phyloP scores from a whole-genome alignment of 1,140 invertebrate species.

The Xylocopa sonorina region DNA sequence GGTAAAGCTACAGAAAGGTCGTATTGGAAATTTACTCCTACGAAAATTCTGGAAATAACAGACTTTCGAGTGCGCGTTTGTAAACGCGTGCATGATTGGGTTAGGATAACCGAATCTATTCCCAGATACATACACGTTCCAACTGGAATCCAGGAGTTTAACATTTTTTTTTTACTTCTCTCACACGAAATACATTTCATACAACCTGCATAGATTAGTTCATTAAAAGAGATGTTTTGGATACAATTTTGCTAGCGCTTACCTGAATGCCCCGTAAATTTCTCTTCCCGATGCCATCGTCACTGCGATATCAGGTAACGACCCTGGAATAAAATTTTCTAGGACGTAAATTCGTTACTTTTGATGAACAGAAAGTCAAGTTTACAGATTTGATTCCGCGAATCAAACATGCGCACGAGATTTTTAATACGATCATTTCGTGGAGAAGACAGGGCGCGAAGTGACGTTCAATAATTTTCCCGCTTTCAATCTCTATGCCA shows the following conservation, averaged over 20 bases:
- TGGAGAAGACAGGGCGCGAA: neutral
- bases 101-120: slow-evolving; percentile 1
- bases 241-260: neutral
- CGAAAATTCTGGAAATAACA: slow-evolving; percentile 44
- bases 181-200: neutral
- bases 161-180: no score
- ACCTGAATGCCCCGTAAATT: slow-evolving; percentile 74
- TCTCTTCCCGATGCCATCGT: slow-evolving; percentile 74
- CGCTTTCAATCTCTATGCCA: neutral
- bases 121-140: neutral
- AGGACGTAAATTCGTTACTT: slow-evolving; percentile 20
- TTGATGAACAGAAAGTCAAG: neutral
- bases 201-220: no score
- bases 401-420: neutral
- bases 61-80: neutral
- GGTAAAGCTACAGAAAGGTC: slow-evolving; percentile 32
- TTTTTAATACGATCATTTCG: neutral
- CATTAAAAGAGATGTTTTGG: neutral
- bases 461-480: neutral
- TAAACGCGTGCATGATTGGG: no score
- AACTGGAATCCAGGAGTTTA: no score
- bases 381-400: neutral
- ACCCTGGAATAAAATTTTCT: slow-evolving; percentile 58
- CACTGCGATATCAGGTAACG: slow-evolving; percentile 71
- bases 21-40: slow-evolving; percentile 33